These are phyloP conservation scores for Tipula vernalis DNA, from an alignment of 2,888 invertebrate species.

Conservation along the genomic window DNA sequence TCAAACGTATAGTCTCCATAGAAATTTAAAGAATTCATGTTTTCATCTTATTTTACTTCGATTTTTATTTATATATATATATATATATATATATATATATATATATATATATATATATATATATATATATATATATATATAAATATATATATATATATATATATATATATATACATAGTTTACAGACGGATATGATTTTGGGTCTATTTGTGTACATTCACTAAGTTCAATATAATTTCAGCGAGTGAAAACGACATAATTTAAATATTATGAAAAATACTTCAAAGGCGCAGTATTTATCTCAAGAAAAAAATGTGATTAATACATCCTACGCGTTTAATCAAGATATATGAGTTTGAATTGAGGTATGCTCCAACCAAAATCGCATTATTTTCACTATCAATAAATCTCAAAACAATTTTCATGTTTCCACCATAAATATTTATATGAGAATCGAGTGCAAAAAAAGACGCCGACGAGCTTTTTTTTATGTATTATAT, in stretches of 20 bases:
- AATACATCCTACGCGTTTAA: background rate
- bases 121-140: no score
- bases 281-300: background rate
- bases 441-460: background rate
- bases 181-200: no score
- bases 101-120: no score
- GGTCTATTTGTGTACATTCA: no score
- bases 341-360: background rate
- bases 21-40: background rate
- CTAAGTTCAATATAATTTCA: no score
- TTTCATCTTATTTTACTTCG: background rate
- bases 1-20: background rate
- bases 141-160: no score
- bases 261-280: background rate
- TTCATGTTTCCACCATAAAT: background rate
- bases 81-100: no score
- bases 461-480: background rate
- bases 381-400: background rate
- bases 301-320: background rate
- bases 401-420: background rate
- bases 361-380: background rate
- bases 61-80: no score
- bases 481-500: background rate
- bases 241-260: background rate
- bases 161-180: no score